These are phyloP conservation scores for Nycticebus coucang DNA, from an alignment of 2,113 vertebrate genomes.

Conservation along the genomic window DNA sequence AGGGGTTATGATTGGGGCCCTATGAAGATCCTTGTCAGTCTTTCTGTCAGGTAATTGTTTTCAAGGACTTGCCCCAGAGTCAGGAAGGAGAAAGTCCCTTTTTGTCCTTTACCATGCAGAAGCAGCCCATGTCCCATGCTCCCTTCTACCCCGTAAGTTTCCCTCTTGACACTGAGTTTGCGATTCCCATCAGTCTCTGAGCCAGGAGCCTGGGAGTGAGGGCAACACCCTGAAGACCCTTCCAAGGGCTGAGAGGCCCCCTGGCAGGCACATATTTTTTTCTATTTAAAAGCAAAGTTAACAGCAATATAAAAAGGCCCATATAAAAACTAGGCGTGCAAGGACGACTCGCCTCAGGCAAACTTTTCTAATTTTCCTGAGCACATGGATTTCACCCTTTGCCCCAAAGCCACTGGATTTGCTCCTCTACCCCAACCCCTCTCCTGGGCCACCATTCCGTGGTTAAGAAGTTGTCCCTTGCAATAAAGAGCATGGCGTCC, in stretches of 20 bases:
- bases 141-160: background rate
- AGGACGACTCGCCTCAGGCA: conserved; percentile 72
- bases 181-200: background rate
- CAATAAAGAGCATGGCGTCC: conserved; percentile 75
- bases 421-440: background rate
- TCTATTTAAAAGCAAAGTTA: conserved; percentile 78
- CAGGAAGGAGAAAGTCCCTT: background rate
- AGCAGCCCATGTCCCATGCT: rapidly evolving
- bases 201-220: conserved; percentile 45
- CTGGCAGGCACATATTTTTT: conserved; percentile 59
- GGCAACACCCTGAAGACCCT: background rate
- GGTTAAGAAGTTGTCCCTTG: conserved; percentile 74
- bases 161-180: rapidly evolving
- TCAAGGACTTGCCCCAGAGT: background rate
- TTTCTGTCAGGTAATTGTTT: background rate
- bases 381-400: conserved; percentile 80
- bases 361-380: conserved; percentile 81
- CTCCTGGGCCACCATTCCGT: conserved; percentile 57
- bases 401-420: conserved; percentile 77
- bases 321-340: conserved; percentile 77
- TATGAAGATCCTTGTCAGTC: background rate
- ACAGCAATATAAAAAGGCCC: conserved; percentile 61
- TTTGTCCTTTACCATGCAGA: background rate
- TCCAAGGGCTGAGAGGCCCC: background rate
- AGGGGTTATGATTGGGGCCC: background rate